phyloP scores from a whole-genome alignment of 2,888 invertebrate species.

The Folsomia candida region DNA sequence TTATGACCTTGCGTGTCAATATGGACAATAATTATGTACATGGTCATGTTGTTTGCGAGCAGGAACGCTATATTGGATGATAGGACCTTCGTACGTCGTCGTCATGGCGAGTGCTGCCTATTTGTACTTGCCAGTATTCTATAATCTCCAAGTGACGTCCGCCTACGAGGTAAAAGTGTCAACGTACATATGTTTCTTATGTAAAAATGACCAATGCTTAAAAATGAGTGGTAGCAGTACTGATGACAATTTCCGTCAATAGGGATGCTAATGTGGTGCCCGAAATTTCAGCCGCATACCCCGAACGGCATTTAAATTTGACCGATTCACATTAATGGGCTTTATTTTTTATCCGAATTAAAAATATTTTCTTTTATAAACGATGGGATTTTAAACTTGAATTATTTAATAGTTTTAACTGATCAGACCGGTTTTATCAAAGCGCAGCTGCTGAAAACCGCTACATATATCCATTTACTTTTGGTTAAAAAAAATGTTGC shows the following conservation, averaged over 20 bases:
- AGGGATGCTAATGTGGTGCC: no score
- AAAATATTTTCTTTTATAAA: no score
- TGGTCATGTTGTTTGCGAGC: constrained; percentile 46
- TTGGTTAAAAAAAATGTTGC: not conserved
- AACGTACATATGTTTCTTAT: not conserved
- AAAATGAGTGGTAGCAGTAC: not conserved
- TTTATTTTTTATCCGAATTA: not conserved
- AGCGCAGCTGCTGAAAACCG: no score
- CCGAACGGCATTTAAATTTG: no score
- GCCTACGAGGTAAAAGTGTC: constrained; percentile 52
- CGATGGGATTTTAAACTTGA: no score
- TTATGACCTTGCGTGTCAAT: not conserved
- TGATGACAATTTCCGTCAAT: no score
- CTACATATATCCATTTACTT: no score
- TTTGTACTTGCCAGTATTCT: constrained; percentile 51
- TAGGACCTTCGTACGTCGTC: constrained; percentile 30
- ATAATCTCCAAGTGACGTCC: constrained; percentile 51
- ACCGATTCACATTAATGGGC: no score
- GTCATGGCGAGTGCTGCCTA: constrained; percentile 45
- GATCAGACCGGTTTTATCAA: no score
- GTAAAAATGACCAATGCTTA: not conserved
- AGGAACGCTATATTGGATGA: constrained; percentile 78
- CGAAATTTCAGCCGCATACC: no score
- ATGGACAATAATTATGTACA: not conserved
- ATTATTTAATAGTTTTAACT: no score